Evolutionary conservation across 1,140 invertebrate genomes (phyloP).

Genomic region (Procambarus virginalis): DNA sequence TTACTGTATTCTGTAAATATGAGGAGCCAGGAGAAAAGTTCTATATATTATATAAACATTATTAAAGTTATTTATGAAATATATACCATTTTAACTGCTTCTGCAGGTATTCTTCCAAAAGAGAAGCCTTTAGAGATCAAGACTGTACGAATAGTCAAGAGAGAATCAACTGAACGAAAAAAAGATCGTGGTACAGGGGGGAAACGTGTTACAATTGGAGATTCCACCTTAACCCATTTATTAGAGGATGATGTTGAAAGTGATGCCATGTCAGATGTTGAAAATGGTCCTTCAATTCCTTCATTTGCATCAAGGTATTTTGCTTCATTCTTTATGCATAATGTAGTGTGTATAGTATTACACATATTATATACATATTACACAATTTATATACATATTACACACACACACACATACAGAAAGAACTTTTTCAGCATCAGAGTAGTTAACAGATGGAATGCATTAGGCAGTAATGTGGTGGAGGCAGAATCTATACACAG

Average conservation of each 20-base stretch:
- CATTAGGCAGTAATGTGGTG: no score
- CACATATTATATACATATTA: no score
- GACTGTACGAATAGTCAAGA: constrained; percentile 93
- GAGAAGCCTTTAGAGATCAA: constrained; percentile 84
- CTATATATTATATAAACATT: neutral
- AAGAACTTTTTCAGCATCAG: no score
- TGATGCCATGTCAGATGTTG: constrained; percentile 54
- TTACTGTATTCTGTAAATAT: no score
- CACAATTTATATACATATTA: no score
- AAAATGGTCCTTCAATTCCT: constrained; percentile 53
- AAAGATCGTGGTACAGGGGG: constrained; percentile 76
- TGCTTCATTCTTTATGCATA: neutral
- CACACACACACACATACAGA: no score
- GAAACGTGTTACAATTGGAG: constrained; percentile 70
- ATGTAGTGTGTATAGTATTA: neutral
- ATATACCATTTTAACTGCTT: neutral
- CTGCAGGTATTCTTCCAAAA: constrained; percentile 82
- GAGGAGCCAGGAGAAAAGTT: no score
- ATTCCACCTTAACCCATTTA: constrained; percentile 65
- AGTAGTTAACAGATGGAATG: no score
- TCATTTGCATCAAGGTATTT: constrained; percentile 57
- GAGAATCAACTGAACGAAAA: constrained; percentile 89
- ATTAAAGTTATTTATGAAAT: neutral
- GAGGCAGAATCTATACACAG: no score
- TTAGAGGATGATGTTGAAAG: constrained; percentile 67